A percentile compares a stretch with the other conserved stretches of the same genome.
phyloP scores from a whole-genome alignment of 2,888 invertebrate species.

The Ptilodon capucinus region DNA sequence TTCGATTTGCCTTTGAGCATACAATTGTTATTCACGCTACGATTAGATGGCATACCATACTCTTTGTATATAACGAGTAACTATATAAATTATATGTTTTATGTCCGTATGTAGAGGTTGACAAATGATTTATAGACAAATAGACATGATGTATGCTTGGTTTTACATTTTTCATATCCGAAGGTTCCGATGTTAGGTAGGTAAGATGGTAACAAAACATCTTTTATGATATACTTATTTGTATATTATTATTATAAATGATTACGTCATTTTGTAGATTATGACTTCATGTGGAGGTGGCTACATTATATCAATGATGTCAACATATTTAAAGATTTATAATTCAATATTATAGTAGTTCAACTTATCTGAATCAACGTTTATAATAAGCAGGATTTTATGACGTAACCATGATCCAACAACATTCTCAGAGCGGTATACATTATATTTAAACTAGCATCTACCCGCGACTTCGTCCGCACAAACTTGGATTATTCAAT shows the following conservation, averaged over 20 bases:
- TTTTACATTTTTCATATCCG: constrained; percentile 6
- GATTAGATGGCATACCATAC: constrained; percentile 30
- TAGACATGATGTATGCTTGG: too few species aligned
- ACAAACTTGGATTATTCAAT: too few species aligned
- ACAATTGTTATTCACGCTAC: constrained; percentile 52
- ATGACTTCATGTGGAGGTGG: constrained; percentile 4
- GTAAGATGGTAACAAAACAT: background rate
- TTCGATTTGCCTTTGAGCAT: constrained; percentile 51
- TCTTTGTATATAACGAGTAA: too few species aligned
- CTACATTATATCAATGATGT: background rate
- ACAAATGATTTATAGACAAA: too few species aligned
- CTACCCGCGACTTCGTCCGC: too few species aligned
- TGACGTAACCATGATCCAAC: background rate
- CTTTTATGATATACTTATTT: background rate
- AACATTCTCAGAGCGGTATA: background rate
- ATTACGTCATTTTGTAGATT: background rate
- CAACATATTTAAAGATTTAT: background rate
- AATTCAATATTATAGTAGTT: background rate
- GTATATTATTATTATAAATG: background rate
- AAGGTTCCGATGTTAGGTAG: background rate
- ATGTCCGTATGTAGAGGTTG: too few species aligned
- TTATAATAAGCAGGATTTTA: background rate
- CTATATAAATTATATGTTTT: too few species aligned
- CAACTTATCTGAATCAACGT: background rate
- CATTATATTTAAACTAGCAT: too few species aligned